phyloP scores from a whole-genome alignment of 2,113 vertebrate species.

The Bothrops jararaca region DNA sequence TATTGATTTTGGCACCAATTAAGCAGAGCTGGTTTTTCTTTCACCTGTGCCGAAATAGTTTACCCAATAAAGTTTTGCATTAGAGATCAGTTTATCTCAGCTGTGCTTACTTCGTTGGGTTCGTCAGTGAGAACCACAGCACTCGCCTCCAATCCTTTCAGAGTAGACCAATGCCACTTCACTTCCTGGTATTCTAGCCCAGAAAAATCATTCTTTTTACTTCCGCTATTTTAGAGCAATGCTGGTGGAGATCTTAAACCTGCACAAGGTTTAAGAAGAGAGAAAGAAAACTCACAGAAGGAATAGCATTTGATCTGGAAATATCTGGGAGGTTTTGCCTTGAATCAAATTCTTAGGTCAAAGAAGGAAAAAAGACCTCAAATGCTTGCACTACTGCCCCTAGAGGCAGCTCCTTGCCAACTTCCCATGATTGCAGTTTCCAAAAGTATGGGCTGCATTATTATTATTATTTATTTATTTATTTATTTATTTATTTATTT shows the following conservation, averaged over 20 bases:
- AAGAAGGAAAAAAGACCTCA: background rate
- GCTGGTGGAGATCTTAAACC: background rate
- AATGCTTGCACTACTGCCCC: background rate
- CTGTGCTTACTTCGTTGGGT: too few species aligned
- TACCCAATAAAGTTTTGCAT: too few species aligned
- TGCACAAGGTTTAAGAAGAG: background rate
- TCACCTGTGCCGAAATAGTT: too few species aligned
- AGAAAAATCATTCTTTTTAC: background rate
- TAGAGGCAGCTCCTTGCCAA: background rate
- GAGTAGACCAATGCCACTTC: background rate
- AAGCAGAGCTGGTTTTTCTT: too few species aligned
- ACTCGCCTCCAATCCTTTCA: background rate
- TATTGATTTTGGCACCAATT: too few species aligned
- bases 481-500: too few species aligned
- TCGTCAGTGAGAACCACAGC: too few species aligned
- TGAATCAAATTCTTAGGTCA: background rate
- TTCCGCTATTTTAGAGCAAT: background rate
- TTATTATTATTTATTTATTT: too few species aligned
- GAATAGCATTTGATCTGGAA: background rate
- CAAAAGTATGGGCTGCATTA: background rate
- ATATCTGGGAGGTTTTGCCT: background rate
- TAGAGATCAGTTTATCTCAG: too few species aligned
- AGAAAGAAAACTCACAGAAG: background rate
- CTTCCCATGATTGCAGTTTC: background rate
- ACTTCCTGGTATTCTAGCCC: background rate